A percentile compares a stretch with the other conserved stretches of the same genome.
Conservation (phyloP, 2,888 invertebrate species). For the Polydrusus cervinus region DNA sequence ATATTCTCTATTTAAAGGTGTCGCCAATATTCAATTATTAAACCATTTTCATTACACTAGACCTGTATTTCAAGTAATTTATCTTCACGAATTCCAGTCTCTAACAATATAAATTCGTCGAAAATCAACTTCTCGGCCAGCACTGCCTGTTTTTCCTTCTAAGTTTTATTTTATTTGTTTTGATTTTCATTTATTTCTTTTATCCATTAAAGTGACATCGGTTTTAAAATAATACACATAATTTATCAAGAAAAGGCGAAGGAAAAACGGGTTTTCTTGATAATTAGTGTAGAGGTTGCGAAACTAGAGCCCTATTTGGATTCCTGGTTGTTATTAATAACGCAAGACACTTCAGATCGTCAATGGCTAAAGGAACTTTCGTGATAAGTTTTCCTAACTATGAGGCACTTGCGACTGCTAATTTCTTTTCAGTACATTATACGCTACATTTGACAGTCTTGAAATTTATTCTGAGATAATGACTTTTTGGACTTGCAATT, state of each 20-base stretch:
- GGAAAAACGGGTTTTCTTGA: constrained; percentile 30
- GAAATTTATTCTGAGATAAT: too few relatives aligned
- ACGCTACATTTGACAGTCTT: too few relatives aligned
- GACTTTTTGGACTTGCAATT: too few relatives aligned
- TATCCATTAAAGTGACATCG: constrained; percentile 41
- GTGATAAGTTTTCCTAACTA: not conserved
- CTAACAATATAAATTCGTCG: constrained; percentile 25
- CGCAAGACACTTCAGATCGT: not conserved
- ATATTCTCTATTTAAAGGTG: too few relatives aligned
- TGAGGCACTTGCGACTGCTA: too few relatives aligned
- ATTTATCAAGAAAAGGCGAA: constrained; percentile 36
- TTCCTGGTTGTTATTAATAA: not conserved
- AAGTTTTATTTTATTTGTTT: constrained; percentile 40
- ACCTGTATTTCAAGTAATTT: not conserved
- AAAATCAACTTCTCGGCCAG: constrained; percentile 37
- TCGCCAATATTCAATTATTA: too few relatives aligned
- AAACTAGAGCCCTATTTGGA: constrained; percentile 5
- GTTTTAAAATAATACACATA: constrained; percentile 42
- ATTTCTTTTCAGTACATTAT: too few relatives aligned
- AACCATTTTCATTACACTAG: not conserved
- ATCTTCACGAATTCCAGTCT: not conserved
- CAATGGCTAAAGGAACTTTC: not conserved
- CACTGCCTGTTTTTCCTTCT: constrained; percentile 31
- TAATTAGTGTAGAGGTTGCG: constrained; percentile 23
- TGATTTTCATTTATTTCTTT: constrained; percentile 45